Evolutionary conservation across 2,113 vertebrate genomes (phyloP), one percentile per base, ranked within the genome.

Genomic region (Phrynosoma platyrhinos): DNA sequence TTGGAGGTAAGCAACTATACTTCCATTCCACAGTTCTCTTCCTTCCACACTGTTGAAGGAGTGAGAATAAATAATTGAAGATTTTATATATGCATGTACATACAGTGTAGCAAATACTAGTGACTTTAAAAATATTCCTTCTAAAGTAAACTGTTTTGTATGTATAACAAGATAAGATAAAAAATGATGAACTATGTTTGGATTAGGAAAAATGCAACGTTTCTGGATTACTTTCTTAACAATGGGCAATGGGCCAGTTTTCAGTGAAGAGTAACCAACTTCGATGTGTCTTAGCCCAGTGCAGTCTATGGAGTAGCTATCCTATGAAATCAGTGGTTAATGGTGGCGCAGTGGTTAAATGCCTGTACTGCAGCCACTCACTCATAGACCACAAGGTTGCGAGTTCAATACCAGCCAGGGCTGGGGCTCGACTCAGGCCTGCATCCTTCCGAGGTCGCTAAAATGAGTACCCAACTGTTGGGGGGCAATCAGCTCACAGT

Each of bases 1-100:
- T 95, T 99, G 98, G 98, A 99, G 99, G 99, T 99, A 99, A 99
- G 99, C 97, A 2, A 89, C 83, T 93, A 93, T 93, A 95, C 87
- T 95, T 95, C 92, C 86, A 0, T 96, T 94, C 62, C 92, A 87
- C 71, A 88, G 5, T 94, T 94, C 89, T 94, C 71, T 93, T 93
- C 88, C 90, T 91, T 88, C 82, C 30, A n/a, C 85, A 58, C 25
- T 91, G 83, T 58, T 52, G 77, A 82, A 87, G 62, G 71, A 4
- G 40, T 1, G 53, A 77, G 76, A 85, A 55, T 55, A 53, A 40
- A 40, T 76, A 81, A 82, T 42, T 77, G 58, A 89, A 90, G 9
- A 0, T 36, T 52, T 5, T 77, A 25, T 88, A 18, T 88, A 18
- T 64, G 2, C 90, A 82, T 40, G 42, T 91, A n/a, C 62, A 85